Percentiles rank a stretch among this genome's conserved stretches.
Evolutionary conservation across 2,888 invertebrate genomes (phyloP).

Genomic region (Gibbula magus): DNA sequence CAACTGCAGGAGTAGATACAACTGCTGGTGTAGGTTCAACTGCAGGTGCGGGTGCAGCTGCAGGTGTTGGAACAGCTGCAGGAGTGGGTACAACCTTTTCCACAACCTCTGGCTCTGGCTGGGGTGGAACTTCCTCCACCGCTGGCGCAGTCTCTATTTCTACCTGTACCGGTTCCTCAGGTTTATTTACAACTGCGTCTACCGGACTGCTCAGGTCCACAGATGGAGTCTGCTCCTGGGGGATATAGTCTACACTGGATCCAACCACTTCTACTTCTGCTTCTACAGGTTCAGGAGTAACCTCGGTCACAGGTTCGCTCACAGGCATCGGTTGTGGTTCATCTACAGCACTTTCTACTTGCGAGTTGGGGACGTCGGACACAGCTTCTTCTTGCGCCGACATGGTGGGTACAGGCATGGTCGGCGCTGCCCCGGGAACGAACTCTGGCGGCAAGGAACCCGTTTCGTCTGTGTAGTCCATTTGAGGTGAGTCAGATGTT

Average conservation of each 20-base stretch:
- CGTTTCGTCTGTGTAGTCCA: slow-evolving; percentile 12
- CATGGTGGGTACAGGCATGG: neutral
- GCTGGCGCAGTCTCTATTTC: neutral
- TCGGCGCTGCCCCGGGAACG: neutral
- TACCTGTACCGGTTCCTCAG: neutral
- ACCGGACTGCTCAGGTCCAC: slow-evolving; percentile 4
- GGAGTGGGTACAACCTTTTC: neutral
- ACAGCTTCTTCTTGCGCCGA: slow-evolving; percentile 17
- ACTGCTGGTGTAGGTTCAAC: too few species aligned
- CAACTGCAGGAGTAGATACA: neutral
- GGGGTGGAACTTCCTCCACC: neutral
- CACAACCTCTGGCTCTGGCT: neutral
- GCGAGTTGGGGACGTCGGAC: neutral
- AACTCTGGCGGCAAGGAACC: slow-evolving; percentile 20
- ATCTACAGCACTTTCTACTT: neutral
- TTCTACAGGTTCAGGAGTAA: neutral
- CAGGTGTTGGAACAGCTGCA: neutral
- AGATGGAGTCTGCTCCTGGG: neutral
- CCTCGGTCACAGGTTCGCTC: neutral
- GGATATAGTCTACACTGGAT: neutral
- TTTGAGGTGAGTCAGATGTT: neutral
- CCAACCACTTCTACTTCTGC: neutral
- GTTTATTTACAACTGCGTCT: neutral
- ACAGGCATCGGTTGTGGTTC: neutral
- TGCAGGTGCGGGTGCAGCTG: too few species aligned